Conservation (phyloP, 2,797 vertebrate genomes). For the Sylvia borin region DNA sequence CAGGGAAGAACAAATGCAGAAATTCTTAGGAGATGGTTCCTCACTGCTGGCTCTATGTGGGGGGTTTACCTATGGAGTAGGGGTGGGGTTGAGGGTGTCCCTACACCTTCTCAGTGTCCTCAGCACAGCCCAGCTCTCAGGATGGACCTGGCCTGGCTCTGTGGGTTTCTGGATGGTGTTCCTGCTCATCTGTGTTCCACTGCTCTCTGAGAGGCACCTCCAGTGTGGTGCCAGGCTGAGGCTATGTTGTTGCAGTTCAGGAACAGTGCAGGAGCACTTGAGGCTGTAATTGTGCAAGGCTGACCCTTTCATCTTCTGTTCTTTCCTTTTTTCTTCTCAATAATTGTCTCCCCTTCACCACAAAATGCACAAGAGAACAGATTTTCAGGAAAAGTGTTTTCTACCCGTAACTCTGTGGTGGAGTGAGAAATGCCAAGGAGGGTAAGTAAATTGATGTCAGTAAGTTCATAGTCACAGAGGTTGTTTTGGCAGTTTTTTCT, state of each 20-base stretch:
- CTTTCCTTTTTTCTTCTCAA: constrained; percentile 16
- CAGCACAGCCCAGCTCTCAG: background rate
- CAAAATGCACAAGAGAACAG: background rate
- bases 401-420: background rate
- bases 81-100: background rate
- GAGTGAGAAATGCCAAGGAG: background rate
- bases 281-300: background rate
- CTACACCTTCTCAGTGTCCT: background rate
- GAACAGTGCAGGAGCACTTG: background rate
- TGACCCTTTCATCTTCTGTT: constrained; percentile 46
- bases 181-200: background rate
- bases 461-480: background rate
- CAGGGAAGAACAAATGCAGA: background rate
- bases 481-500: background rate
- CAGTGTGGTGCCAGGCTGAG: background rate
- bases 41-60: background rate
- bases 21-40: background rate
- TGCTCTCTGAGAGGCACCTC: background rate
- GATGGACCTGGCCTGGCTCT: background rate
- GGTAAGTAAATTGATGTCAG: background rate
- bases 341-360: constrained; percentile 10
- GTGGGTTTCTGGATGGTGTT: background rate
- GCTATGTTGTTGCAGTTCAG: background rate
- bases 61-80: background rate
- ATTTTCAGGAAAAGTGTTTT: constrained; percentile 27